A percentile compares a stretch with the other conserved stretches of the same genome.
Conservation (phyloP, 2,113 vertebrate genomes). For the Chaetodon trifascialis region DNA sequence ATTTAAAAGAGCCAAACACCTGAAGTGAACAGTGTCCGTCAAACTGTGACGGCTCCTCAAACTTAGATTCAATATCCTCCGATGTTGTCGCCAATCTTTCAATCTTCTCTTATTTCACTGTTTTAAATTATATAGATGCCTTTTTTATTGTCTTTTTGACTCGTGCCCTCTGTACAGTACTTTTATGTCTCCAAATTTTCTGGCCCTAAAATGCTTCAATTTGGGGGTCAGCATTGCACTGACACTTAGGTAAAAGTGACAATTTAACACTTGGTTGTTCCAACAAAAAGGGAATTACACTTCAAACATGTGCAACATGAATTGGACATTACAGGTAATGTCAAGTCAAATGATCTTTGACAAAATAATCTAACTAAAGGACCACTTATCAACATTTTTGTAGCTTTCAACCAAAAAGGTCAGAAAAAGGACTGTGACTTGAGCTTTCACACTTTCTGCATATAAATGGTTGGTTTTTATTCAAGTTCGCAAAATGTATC, state of each 20-base stretch:
- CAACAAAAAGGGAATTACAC: too few relatives aligned
- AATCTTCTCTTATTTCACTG: too few relatives aligned
- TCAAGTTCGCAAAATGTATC: background rate
- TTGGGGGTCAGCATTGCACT: too few relatives aligned
- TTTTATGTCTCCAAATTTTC: too few relatives aligned
- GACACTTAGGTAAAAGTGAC: too few relatives aligned
- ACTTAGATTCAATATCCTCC: too few relatives aligned
- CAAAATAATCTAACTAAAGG: background rate
- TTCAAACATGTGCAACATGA: too few relatives aligned
- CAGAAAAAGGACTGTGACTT: background rate
- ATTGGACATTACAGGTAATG: background rate
- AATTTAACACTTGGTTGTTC: too few relatives aligned
- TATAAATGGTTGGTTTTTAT: background rate
- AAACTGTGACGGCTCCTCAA: background rate
- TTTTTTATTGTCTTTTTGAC: too few relatives aligned
- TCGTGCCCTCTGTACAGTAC: too few relatives aligned
- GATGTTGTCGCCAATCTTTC: too few relatives aligned
- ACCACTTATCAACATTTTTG: background rate
- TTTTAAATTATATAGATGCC: background rate
- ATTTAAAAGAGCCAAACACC: conserved; percentile 38
- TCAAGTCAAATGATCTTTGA: background rate
- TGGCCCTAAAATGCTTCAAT: too few relatives aligned
- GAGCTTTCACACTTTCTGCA: background rate
- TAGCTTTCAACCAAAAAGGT: background rate
- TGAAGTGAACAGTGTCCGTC: background rate